Evolutionary conservation across 2,113 vertebrate genomes (phyloP).

Genomic region (Nanorana parkeri): DNA sequence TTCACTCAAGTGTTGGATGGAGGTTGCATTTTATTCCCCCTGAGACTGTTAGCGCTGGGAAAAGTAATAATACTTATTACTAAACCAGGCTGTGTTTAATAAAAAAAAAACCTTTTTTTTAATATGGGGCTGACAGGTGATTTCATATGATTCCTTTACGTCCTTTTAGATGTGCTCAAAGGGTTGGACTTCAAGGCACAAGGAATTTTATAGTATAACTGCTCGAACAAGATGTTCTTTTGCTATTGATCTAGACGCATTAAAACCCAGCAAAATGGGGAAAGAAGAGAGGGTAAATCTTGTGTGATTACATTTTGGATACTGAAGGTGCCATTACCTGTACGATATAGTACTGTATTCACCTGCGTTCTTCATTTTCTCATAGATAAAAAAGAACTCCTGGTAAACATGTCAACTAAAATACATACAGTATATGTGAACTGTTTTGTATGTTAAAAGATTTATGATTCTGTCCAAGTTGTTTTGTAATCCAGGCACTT

Average conservation of each 20-base stretch:
- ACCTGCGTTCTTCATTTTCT: no score
- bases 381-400: no score
- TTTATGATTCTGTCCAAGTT: no score
- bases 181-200: not conserved
- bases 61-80: slow-evolving; percentile 68
- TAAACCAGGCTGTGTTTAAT: slow-evolving; percentile 65
- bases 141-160: slow-evolving; percentile 66
- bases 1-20: not conserved
- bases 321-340: no score
- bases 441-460: no score
- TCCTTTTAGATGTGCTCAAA: slow-evolving; percentile 62
- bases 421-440: no score
- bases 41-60: slow-evolving; percentile 55
- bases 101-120: slow-evolving; percentile 61
- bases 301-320: not conserved
- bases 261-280: slow-evolving; percentile 1
- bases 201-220: slow-evolving; percentile 5
- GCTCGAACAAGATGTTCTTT: slow-evolving; percentile 23
- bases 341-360: no score
- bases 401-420: no score
- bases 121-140: slow-evolving; percentile 59
- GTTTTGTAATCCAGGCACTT: no score
- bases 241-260: slow-evolving; percentile 6
- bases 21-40: slow-evolving; percentile 53
- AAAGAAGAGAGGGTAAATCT: not conserved